Conservation (phyloP, 2,888 invertebrate species). For the Phymatocera aterrima region DNA sequence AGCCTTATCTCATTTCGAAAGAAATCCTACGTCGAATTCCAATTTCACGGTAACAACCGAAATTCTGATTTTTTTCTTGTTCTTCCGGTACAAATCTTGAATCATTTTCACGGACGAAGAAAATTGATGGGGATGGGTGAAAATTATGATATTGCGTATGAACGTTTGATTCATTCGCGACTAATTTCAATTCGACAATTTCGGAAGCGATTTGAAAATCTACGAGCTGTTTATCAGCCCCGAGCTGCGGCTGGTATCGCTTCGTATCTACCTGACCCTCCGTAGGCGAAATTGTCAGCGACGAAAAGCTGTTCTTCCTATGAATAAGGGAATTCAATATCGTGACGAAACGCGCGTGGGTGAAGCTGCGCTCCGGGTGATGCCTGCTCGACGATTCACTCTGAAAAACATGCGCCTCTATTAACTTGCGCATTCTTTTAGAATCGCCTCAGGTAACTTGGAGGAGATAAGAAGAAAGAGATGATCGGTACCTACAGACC, state of each 20-base stretch:
- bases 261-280: not conserved
- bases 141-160: no score
- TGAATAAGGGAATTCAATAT: constrained; percentile 36
- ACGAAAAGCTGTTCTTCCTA: not conserved
- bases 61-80: no score
- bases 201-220: constrained; percentile 15
- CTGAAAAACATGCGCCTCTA: constrained; percentile 11
- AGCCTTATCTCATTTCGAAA: not conserved
- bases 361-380: constrained; percentile 21
- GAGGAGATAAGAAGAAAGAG: not conserved
- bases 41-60: not conserved
- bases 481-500: not conserved
- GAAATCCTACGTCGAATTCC: not conserved
- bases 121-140: no score
- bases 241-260: not conserved
- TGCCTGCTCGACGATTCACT: constrained; percentile 1
- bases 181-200: not conserved
- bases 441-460: not conserved
- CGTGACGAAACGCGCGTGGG: constrained; percentile 32
- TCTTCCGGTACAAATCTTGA: no score
- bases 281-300: constrained; percentile 8
- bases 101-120: no score
- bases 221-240: constrained; percentile 19
- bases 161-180: not conserved
- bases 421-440: constrained; percentile 17